phyloP scores from a whole-genome alignment of 92 coral and sea anemone genomes.

The Anthopleura xanthogrammica region DNA sequence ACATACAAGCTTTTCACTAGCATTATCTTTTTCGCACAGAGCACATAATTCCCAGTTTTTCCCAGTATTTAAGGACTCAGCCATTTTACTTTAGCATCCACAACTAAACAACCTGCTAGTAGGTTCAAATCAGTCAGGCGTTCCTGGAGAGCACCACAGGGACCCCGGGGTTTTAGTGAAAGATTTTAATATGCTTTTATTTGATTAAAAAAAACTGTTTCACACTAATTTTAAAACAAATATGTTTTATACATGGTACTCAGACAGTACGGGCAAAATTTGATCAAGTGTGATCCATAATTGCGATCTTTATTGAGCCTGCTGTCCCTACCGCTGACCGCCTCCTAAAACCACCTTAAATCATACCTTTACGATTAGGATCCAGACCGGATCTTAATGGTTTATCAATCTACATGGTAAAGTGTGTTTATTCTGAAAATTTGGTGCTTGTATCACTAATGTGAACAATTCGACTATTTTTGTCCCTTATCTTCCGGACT shows the following conservation, averaged over 20 bases:
- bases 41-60: constrained; percentile 54
- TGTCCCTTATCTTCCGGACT: no score
- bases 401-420: no score
- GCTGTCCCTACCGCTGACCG: background rate
- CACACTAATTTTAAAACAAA: no score
- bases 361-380: background rate
- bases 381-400: background rate
- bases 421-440: no score
- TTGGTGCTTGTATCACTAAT: no score
- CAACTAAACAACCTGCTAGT: constrained; percentile 11
- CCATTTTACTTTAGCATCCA: background rate
- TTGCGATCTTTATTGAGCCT: background rate
- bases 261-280: background rate
- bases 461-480: no score
- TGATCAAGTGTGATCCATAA: background rate
- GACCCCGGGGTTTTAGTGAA: no score
- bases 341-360: background rate
- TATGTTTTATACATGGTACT: no score
- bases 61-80: constrained; percentile 12
- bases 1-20: constrained; percentile 36
- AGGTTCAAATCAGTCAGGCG: no score
- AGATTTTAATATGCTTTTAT: no score
- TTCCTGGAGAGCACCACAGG: no score
- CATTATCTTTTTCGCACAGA: constrained; percentile 43
- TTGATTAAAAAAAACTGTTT: no score